Evolutionary conservation across 2,888 invertebrate genomes (phyloP).

Genomic region (Diabrotica balteata): DNA sequence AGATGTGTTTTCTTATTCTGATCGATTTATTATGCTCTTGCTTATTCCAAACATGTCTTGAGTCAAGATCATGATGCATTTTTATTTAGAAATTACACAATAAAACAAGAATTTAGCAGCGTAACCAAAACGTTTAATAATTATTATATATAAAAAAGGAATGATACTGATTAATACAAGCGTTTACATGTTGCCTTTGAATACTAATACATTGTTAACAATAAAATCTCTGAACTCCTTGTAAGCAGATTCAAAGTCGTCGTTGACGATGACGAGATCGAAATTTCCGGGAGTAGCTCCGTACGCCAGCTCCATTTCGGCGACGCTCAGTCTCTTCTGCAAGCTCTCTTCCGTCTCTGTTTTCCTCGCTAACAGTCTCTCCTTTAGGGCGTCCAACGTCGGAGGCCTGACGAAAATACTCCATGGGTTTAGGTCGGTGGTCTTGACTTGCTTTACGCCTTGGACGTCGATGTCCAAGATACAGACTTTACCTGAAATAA

Average conservation of each 20-base stretch:
- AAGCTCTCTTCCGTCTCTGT: conserved; percentile 92
- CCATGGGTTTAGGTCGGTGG: conserved; percentile 79
- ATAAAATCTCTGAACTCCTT: conserved; percentile 72
- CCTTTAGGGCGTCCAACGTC: conserved; percentile 77
- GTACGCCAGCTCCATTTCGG: conserved; percentile 83
- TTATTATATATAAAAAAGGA: conserved; percentile 20
- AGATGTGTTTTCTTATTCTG: no score
- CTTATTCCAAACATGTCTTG: no score
- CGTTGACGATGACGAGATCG: conserved; percentile 82
- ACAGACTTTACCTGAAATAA: conserved; percentile 67
- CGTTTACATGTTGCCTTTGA: conserved; percentile 21
- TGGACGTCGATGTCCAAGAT: conserved; percentile 94
- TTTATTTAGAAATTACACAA: no score
- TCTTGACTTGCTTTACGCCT: conserved; percentile 84
- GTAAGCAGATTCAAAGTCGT: conserved; percentile 83
- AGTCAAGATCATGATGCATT: no score
- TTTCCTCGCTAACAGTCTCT: conserved; percentile 76
- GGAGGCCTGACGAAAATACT: conserved; percentile 95
- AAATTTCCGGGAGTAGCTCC: conserved; percentile 82
- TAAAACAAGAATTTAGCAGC: no score
- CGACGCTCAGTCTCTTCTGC: conserved; percentile 77
- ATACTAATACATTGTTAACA: conserved; percentile 64
- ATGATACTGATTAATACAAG: conserved; percentile 22
- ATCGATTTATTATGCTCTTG: no score
- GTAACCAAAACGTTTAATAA: not conserved